phyloP scores from a whole-genome alignment of 1,140 invertebrate genomes.

The Solenopsis fugax region DNA sequence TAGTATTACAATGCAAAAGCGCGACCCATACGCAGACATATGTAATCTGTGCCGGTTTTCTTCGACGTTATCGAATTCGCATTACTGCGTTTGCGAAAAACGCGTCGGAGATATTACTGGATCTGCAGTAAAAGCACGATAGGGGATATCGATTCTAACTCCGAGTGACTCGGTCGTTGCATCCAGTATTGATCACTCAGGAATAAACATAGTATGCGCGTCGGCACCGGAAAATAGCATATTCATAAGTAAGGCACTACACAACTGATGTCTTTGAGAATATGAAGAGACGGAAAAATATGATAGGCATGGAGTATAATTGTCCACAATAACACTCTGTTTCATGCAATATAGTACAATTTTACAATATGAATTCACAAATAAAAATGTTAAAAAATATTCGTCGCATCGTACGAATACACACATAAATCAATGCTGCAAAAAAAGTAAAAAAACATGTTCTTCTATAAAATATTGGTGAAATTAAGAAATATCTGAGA shows the following conservation, averaged over 20 bases:
- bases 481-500: background rate
- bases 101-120: constrained; percentile 7
- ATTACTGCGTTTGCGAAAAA: constrained; percentile 53
- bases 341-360: constrained; percentile 2
- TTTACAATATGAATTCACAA: background rate
- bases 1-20: constrained; percentile 27
- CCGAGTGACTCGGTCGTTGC: constrained; percentile 42
- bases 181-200: constrained; percentile 58
- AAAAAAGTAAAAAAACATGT: background rate
- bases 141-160: constrained; percentile 50
- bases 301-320: constrained; percentile 1
- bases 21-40: background rate
- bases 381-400: background rate
- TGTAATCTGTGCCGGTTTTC: constrained; percentile 37
- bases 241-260: constrained; percentile 53
- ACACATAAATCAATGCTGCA: background rate
- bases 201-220: constrained; percentile 45
- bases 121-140: constrained; percentile 48
- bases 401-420: background rate
- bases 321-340: constrained; percentile 23
- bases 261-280: constrained; percentile 40
- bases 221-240: constrained; percentile 60
- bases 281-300: constrained; percentile 42
- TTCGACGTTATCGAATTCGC: constrained; percentile 54
- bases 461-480: background rate